A percentile compares a stretch with the other conserved stretches of the same genome.
phyloP scores from a whole-genome alignment of 2,888 invertebrate species.

The Strigamia maritima region DNA sequence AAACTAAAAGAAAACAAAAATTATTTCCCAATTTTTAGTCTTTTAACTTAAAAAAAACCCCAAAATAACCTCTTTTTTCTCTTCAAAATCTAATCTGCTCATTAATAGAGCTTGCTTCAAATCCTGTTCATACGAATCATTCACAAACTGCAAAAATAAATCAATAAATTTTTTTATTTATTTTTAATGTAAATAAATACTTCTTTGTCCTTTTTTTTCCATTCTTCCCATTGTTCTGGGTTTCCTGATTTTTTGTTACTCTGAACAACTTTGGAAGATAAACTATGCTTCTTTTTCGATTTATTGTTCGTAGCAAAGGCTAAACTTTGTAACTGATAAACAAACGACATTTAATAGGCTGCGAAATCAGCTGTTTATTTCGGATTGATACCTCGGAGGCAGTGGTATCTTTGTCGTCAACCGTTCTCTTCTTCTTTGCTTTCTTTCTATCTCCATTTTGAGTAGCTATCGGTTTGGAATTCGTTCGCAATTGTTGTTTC shows the following conservation, averaged over 20 bases:
- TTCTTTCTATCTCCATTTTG: slow-evolving; percentile 41
- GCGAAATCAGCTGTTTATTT: background rate
- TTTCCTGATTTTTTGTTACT: slow-evolving; percentile 48
- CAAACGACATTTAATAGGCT: background rate
- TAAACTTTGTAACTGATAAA: slow-evolving; percentile 47
- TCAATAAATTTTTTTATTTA: background rate
- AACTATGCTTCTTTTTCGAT: slow-evolving; percentile 15
- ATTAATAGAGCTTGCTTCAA: slow-evolving; percentile 66
- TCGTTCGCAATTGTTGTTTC: slow-evolving; percentile 42
- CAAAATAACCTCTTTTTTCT: slow-evolving; percentile 56
- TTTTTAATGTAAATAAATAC: slow-evolving; percentile 49
- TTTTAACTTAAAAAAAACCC: background rate
- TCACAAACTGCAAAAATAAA: slow-evolving; percentile 55
- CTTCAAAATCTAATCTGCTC: slow-evolving; percentile 69
- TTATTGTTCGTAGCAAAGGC: slow-evolving; percentile 47
- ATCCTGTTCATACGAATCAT: slow-evolving; percentile 61
- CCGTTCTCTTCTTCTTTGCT: slow-evolving; percentile 43
- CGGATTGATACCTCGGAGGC: background rate
- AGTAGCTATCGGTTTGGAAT: slow-evolving; percentile 37
- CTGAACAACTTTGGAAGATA: background rate
- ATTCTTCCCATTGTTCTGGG: slow-evolving; percentile 67
- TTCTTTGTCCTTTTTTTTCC: slow-evolving; percentile 69
- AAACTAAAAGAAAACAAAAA: slow-evolving; percentile 51
- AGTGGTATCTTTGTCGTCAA: slow-evolving; percentile 42
- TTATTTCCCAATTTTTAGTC: no score